A percentile compares a stretch with the other conserved stretches of the same genome.
These are phyloP conservation scores for Aphidoletes aphidimyza DNA, from an alignment of 2,888 invertebrate genomes.

Conservation along the genomic window DNA sequence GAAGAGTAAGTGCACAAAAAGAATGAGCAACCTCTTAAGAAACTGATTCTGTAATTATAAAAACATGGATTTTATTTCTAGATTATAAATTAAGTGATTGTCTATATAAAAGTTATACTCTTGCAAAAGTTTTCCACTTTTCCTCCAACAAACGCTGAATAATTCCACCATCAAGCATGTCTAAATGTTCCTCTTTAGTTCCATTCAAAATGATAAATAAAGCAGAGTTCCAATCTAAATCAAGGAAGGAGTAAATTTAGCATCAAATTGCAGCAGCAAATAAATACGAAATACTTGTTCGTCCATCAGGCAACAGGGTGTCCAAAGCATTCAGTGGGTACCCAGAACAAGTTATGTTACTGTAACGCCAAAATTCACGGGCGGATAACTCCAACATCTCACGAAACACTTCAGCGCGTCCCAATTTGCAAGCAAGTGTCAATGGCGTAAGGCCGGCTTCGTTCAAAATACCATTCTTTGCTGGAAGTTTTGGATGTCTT, in stretches of 20 bases:
- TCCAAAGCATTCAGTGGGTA: constrained; percentile 97
- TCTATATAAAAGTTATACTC: constrained; percentile 70
- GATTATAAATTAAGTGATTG: background rate
- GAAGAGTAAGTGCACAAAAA: constrained; percentile 86
- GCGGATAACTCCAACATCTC: constrained; percentile 97
- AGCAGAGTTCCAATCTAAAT: constrained; percentile 99
- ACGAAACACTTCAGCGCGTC: constrained; percentile 94
- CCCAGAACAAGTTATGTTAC: constrained; percentile 97
- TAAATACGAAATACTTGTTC: constrained; percentile 77
- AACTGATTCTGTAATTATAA: constrained; percentile 80
- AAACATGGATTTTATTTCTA: background rate
- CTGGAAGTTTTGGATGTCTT: constrained; percentile 91
- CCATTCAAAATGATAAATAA: constrained; percentile 97
- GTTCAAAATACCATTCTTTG: constrained; percentile 91
- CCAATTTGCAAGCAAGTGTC: constrained; percentile 95
- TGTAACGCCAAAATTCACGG: constrained; percentile 98
- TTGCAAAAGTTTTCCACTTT: constrained; percentile 99
- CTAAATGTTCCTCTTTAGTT: constrained; percentile 96
- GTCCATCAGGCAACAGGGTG: constrained; percentile 92
- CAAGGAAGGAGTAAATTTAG: too few relatives aligned
- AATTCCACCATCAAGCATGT: constrained; percentile 98
- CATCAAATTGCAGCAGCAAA: background rate
- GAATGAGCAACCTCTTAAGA: constrained; percentile 87
- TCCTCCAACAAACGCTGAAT: constrained; percentile 96
- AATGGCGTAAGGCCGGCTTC: constrained; percentile 91